These are phyloP conservation scores for Dromococcyx pavoninus DNA, from an alignment of 2,797 vertebrate species.

Conservation along the genomic window DNA sequence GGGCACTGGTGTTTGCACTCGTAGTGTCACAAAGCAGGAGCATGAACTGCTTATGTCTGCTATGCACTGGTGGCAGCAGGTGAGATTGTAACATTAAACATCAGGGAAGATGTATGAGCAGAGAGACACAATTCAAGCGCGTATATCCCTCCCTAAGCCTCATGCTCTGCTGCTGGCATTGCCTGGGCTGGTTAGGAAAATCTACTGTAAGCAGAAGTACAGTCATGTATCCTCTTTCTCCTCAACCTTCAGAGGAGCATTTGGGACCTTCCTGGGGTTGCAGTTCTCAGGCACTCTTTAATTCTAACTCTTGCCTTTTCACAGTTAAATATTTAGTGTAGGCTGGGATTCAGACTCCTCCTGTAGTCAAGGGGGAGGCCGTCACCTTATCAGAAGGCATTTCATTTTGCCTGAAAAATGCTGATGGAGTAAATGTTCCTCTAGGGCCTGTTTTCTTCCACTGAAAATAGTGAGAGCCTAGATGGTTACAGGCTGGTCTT, in stretches of 20 bases:
- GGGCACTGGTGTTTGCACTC: not conserved
- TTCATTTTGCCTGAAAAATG: not conserved
- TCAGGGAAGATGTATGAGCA: not conserved
- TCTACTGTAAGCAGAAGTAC: not conserved
- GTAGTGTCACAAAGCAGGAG: not conserved
- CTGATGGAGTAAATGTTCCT: not conserved
- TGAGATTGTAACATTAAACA: not conserved
- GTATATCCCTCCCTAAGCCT: not conserved
- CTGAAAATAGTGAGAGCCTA: not conserved
- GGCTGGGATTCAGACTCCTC: not conserved
- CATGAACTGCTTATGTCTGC: not conserved
- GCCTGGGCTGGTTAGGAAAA: not conserved
- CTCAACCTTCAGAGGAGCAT: not conserved
- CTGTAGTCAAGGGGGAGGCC: not conserved
- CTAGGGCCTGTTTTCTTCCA: not conserved
- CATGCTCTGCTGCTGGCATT: fast-evolving
- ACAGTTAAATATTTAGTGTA: not conserved
- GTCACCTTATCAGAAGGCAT: not conserved
- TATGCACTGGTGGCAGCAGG: not conserved
- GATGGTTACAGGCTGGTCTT: not conserved
- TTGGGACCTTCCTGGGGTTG: not conserved
- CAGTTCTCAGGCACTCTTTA: not conserved
- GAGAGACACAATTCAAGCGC: not conserved
- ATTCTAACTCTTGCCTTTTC: not conserved
- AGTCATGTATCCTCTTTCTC: not conserved